Base-by-base conservation (phyloP, 2,888 invertebrate genomes). In the Tenodera sinensis region DNA sequence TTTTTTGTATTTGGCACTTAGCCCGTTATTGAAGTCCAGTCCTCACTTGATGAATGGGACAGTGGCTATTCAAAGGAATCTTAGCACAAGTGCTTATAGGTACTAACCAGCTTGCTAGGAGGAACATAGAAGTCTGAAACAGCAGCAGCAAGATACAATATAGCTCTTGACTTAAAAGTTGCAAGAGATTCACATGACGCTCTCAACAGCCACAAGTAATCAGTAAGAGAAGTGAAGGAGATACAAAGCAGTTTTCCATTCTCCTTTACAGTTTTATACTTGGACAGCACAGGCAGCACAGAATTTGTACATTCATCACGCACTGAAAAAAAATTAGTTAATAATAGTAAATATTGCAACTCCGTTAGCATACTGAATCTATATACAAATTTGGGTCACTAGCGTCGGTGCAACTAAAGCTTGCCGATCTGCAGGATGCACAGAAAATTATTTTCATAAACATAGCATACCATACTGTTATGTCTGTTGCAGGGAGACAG, bases 121-220 rank as follows among this genome's bases (percentile, higher is more conserved):
- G 99, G 99, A 93, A 99, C 96, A 93, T 99, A 99, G 94, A 99
- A 99, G 94, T 99, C 99, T 0, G 99, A 99, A 0, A 99, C 99
- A 6, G 99, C 99, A 1, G 99, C 99, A 28, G 99, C 99, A 89
- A 99, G 95, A 93, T 98, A 99, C n/a, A 99, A 93, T 91, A 99
- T 93, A 0, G 97, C 97, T 54, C 95, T 94, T 0, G 95, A 93
- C 12, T 96, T 96, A 86, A 96, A 94, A 84, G 94, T 93, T 20
- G 96, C 95, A 90, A 99, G 94, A 91, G 96, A 96, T 93, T 97
- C 96, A 92, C 98, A 97, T 28, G 97, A 96, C 25, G 97, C 97
- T 90, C 97, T 94, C 91, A 99, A 93, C 90, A 98, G 94, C 97
- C 98, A 98, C 93, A 99, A 96, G 94, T 99, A 99, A 92, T 99